phyloP scores from a whole-genome alignment of 1,140 invertebrate species.

The Drosophila arizonae region DNA sequence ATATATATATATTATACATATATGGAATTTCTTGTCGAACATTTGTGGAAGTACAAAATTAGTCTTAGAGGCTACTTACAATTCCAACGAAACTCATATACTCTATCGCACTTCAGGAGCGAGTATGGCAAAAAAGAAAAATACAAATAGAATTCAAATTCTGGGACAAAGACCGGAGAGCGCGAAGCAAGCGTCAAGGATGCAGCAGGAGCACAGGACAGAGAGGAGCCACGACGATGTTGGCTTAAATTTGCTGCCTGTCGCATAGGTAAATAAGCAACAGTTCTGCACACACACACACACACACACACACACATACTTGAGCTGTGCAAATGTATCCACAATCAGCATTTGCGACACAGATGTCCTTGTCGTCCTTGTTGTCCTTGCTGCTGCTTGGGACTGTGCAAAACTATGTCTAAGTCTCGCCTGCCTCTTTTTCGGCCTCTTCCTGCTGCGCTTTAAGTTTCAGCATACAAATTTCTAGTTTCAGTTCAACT shows the following conservation, averaged over 20 bases:
- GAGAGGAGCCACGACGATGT: constrained; percentile 23
- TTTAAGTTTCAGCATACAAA: not conserved
- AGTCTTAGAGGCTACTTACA: too few relatives aligned
- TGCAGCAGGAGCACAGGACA: not conserved
- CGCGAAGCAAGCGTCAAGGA: constrained; percentile 23
- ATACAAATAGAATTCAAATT: constrained; percentile 10
- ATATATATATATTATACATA: too few relatives aligned
- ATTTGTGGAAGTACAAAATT: too few relatives aligned
- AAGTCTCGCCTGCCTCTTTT: not conserved
- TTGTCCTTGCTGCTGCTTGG: constrained; percentile 3
- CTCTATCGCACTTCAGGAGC: too few relatives aligned
- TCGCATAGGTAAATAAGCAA: constrained; percentile 53
- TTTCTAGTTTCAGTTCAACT: not conserved
- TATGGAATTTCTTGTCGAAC: too few relatives aligned
- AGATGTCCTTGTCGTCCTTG: constrained; percentile 12
- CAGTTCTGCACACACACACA: constrained; percentile 27
- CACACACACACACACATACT: constrained; percentile 6
- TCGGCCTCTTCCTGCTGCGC: constrained; percentile 1
- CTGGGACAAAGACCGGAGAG: constrained; percentile 5
- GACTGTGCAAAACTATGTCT: constrained; percentile 5
- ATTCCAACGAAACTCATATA: too few relatives aligned
- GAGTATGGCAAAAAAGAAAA: not conserved
- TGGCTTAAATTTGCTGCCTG: constrained; percentile 44
- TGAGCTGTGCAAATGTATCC: constrained; percentile 24
- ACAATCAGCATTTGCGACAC: constrained; percentile 12